phyloP scores from a whole-genome alignment of 2,113 vertebrate genomes.

The Centrocercus urophasianus region DNA sequence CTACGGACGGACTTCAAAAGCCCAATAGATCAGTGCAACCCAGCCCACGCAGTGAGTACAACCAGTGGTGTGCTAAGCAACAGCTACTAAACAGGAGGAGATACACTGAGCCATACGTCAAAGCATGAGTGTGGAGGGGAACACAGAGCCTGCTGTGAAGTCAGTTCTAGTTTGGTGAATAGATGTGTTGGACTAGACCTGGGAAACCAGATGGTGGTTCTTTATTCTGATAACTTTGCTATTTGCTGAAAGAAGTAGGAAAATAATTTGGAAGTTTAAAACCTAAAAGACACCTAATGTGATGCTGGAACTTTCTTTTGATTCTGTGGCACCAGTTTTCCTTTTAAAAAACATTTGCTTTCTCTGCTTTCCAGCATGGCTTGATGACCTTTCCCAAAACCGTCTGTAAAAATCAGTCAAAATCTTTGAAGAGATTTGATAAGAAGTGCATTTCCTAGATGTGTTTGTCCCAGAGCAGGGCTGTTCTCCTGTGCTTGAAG shows the following conservation, averaged over 20 bases:
- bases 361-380: neutral
- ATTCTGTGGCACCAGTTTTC: neutral
- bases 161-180: neutral
- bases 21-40: constrained; percentile 98
- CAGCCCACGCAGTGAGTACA: constrained; percentile 91
- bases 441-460: neutral
- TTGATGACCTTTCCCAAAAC: neutral
- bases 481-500: neutral
- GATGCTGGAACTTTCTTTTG: neutral
- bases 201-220: neutral
- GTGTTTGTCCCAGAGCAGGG: neutral
- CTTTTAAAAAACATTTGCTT: neutral
- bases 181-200: neutral
- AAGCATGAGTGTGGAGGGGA: neutral
- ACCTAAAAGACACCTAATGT: neutral
- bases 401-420: neutral
- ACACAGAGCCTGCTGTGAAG: neutral
- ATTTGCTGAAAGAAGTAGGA: neutral
- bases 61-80: neutral
- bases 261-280: neutral
- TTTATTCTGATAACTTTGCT: neutral
- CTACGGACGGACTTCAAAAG: constrained; percentile 98
- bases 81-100: neutral
- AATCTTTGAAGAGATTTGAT: neutral
- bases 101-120: neutral